Conservation (phyloP, 2,797 vertebrate genomes). For the Poecilia wingei region DNA sequence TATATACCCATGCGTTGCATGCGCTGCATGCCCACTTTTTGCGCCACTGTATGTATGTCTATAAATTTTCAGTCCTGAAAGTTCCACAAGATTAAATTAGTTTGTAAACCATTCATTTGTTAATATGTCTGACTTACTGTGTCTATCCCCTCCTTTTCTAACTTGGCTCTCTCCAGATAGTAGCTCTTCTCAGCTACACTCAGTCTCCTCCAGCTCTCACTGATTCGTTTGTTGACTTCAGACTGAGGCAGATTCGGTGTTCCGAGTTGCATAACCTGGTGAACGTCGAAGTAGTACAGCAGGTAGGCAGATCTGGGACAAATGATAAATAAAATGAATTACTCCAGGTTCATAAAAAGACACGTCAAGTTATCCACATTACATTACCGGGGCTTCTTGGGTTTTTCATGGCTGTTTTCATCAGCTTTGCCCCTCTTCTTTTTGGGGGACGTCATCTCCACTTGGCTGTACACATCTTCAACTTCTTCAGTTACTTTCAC, state of each 20-base stretch:
- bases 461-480: conserved; percentile 84
- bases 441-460: conserved; percentile 86
- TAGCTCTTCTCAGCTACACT: conserved; percentile 94
- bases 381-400: conserved; percentile 91
- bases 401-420: conserved; percentile 83
- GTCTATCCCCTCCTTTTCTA: conserved; percentile 91
- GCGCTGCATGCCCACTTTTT: too few species aligned
- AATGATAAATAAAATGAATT: conserved; percentile 16
- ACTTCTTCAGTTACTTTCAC: conserved; percentile 90
- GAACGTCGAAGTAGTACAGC: conserved; percentile 97
- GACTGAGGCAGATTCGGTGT: conserved; percentile 93
- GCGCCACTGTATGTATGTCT: neutral
- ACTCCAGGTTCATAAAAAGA: neutral
- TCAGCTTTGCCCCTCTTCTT: conserved; percentile 88
- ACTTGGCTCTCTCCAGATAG: conserved; percentile 93
- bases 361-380: neutral
- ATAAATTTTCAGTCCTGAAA: neutral
- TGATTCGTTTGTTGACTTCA: conserved; percentile 98
- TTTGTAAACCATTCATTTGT: neutral
- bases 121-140: conserved; percentile 79
- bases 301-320: conserved; percentile 92
- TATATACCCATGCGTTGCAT: too few species aligned
- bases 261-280: conserved; percentile 93
- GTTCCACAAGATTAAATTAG: neutral
- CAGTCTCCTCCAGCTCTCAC: conserved; percentile 95